phyloP scores from a whole-genome alignment of 2,113 vertebrate genomes.

The Aythya baeri region DNA sequence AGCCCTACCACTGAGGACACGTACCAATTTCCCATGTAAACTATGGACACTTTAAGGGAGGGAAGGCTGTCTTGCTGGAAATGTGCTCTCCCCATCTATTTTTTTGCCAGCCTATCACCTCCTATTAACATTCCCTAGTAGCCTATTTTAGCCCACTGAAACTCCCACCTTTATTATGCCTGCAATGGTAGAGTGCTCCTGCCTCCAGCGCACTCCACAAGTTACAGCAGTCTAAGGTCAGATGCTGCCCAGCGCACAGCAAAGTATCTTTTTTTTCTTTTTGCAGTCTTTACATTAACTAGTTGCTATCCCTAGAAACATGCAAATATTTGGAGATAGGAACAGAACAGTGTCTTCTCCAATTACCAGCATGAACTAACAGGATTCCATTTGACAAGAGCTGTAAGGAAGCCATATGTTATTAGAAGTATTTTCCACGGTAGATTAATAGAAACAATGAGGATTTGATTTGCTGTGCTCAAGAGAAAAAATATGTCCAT shows the following conservation, averaged over 20 bases:
- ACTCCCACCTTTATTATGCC: background rate
- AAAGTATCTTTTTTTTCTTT: background rate
- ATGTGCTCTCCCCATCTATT: background rate
- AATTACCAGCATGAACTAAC: background rate
- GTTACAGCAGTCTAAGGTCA: background rate
- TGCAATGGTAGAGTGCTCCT: background rate
- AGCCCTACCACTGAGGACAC: background rate
- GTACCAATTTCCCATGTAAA: background rate
- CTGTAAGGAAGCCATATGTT: background rate
- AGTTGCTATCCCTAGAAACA: too few relatives aligned
- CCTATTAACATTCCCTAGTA: background rate
- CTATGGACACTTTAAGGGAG: background rate
- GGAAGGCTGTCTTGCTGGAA: background rate
- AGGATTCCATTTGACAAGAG: background rate
- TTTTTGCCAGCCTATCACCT: background rate
- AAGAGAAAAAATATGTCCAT: background rate
- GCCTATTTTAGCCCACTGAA: background rate
- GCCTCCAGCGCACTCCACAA: background rate
- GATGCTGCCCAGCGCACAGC: background rate
- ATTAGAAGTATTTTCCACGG: background rate
- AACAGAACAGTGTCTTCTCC: background rate
- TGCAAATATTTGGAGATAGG: background rate
- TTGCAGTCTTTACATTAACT: background rate
- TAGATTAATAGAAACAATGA: background rate
- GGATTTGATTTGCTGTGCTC: background rate